Base-by-base conservation (phyloP, 2,113 vertebrate genomes). In the Vimba vimba region DNA sequence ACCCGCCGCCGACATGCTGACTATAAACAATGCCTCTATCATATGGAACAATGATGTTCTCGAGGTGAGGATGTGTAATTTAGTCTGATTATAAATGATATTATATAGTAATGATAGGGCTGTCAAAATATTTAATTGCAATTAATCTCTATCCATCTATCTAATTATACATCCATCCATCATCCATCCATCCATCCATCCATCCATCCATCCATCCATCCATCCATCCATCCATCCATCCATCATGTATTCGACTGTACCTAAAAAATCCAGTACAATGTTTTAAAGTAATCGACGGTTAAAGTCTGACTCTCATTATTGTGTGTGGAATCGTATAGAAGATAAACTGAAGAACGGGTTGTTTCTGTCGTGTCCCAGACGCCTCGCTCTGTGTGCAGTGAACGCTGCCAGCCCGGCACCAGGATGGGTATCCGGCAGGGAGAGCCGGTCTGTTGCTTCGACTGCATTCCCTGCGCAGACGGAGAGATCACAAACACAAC, bases 391-490 rank as follows among this genome's bases (percentile, higher is more conserved):
- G 92, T 96, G 86, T 96, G 96, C 88, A 96, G 94, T 17, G 93
- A 96, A 33, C 91, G 94, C 79, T 96, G 96, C 83, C 89, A 88
- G 87, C 94, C 96, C 0, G 95, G 95, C 21, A 96, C 94, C 73
- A 89, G 92, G 87, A 97, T 96, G 86, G 96, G 95, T 21, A 96
- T 96, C 90, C 89, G 92, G 0, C 95, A 96, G 23, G 94, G 95
- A 27, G 94, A 97, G 79, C 95, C 95, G 0, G 91, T 95, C 25
- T 96, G 95, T 90, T 96, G 95, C 88, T 97, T 96, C n/a, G 95
- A 97, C 90, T 96, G 95, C n/a, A 96, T 97, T 88, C 94, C 91
- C 0, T 96, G 95, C 90, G 95, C 96, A 2, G 95, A 96, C 15
- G 96, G 96, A 80, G 94, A 96, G 23, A 93, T 96, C 86, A 95